Conservation (phyloP, 2,797 vertebrate genomes). For the Siniperca scherzeri region DNA sequence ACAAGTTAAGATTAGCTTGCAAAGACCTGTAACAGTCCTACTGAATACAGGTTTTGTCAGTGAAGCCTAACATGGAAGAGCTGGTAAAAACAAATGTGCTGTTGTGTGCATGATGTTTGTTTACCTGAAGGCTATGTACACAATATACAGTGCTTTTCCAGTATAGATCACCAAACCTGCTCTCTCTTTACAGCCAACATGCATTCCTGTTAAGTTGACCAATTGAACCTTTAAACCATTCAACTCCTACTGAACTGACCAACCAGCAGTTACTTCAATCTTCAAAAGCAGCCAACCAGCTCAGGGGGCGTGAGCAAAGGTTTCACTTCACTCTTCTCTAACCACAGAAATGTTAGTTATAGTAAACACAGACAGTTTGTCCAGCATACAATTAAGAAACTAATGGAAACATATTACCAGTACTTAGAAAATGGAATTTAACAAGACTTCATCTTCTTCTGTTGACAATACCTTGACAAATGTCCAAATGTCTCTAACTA, state of each 20-base stretch:
- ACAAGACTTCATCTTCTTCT: conserved; percentile 1
- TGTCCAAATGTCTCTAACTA: not conserved
- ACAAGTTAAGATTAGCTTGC: not conserved
- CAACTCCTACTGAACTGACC: conserved; percentile 58
- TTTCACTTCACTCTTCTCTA: not conserved
- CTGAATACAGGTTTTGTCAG: not conserved
- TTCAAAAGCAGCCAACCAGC: conserved; percentile 54
- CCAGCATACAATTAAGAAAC: not conserved
- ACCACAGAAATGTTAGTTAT: not conserved
- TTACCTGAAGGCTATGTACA: not conserved
- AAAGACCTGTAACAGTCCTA: not conserved
- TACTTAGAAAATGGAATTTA: not conserved
- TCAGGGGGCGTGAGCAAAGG: conserved; percentile 55
- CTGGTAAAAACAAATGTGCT: not conserved
- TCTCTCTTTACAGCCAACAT: not conserved
- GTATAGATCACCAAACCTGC: not conserved
- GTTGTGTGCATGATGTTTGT: not conserved
- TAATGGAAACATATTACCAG: not conserved
- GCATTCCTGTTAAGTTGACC: conserved; percentile 7
- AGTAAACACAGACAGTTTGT: not conserved
- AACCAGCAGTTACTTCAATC: conserved; percentile 54
- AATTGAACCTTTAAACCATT: conserved; percentile 30
- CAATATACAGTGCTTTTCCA: not conserved
- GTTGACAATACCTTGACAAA: not conserved
- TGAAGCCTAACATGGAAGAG: too few species aligned